Evolutionary conservation across 2,797 vertebrate species (phyloP).

Genomic region (Erithacus rubecula): DNA sequence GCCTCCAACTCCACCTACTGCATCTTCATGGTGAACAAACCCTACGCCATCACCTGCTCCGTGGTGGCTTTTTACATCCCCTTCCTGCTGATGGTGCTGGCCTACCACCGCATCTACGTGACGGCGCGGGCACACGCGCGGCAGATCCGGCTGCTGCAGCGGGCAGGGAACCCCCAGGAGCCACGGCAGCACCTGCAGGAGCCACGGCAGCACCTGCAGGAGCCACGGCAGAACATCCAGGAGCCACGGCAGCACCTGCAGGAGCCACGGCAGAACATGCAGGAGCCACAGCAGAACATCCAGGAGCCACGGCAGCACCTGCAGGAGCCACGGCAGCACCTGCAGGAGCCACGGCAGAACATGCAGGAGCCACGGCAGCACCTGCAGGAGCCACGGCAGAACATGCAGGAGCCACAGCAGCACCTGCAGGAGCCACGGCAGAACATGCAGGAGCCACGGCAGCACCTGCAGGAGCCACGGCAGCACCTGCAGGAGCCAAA

Average conservation of each 20-base stretch:
- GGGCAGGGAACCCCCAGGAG: slow-evolving; percentile 79
- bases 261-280: slow-evolving; percentile 70
- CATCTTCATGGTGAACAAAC: slow-evolving; percentile 99
- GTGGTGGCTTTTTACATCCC: slow-evolving; percentile 99
- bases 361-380: not conserved
- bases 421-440: slow-evolving; percentile 1
- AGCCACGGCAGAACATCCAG: slow-evolving; percentile 27
- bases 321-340: not conserved
- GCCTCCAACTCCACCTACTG: slow-evolving; percentile 91
- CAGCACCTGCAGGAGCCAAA: not conserved
- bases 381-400: too few species aligned
- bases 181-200: slow-evolving; percentile 44
- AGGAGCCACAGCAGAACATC: not conserved
- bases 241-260: not conserved
- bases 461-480: not conserved
- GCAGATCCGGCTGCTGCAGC: slow-evolving; percentile 91
- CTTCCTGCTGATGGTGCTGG: slow-evolving; percentile 94
- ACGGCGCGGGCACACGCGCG: slow-evolving; percentile 91
- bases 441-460: too few species aligned
- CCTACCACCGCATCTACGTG: slow-evolving; percentile 97
- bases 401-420: not conserved
- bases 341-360: slow-evolving; percentile 63
- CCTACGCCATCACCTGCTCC: slow-evolving; percentile 96
- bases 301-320: too few species aligned
- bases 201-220: not conserved